These are phyloP conservation scores for Pterocles burchelli DNA, from an alignment of 2,113 vertebrate species.

Conservation along the genomic window DNA sequence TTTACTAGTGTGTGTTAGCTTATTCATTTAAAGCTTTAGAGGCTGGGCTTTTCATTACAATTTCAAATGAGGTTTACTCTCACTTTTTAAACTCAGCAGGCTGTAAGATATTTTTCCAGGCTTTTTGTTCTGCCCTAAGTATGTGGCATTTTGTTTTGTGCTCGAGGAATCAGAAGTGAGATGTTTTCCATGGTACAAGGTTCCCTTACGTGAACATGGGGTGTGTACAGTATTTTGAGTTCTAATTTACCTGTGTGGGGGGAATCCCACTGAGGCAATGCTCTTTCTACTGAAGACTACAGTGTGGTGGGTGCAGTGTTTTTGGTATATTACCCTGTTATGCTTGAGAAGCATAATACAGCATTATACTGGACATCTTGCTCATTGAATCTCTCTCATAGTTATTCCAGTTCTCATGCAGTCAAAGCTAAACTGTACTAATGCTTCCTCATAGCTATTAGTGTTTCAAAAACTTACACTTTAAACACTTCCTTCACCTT, in stretches of 20 bases:
- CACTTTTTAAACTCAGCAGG: neutral
- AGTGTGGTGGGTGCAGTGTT: neutral
- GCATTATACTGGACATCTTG: neutral
- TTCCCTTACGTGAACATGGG: neutral
- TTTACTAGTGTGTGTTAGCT: neutral
- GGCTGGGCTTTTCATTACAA: neutral
- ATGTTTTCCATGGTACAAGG: neutral
- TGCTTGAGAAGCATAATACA: neutral
- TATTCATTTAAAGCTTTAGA: constrained; percentile 20
- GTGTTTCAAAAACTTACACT: neutral
- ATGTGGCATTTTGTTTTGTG: neutral
- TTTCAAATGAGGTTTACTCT: neutral
- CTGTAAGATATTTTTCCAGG: neutral
- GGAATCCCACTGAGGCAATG: neutral
- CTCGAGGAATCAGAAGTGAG: neutral
- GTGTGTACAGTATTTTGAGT: neutral
- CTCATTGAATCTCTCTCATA: neutral
- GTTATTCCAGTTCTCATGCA: neutral
- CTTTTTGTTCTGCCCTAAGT: neutral
- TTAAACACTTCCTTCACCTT: neutral
- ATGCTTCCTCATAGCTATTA: neutral
- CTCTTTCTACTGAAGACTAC: neutral
- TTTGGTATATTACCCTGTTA: neutral
- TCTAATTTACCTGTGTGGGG: neutral
- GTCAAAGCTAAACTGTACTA: neutral